Percentiles rank a stretch among this genome's conserved stretches.
Conservation (phyloP, 2,797 vertebrate species). For the Urosaurus nigricauda region DNA sequence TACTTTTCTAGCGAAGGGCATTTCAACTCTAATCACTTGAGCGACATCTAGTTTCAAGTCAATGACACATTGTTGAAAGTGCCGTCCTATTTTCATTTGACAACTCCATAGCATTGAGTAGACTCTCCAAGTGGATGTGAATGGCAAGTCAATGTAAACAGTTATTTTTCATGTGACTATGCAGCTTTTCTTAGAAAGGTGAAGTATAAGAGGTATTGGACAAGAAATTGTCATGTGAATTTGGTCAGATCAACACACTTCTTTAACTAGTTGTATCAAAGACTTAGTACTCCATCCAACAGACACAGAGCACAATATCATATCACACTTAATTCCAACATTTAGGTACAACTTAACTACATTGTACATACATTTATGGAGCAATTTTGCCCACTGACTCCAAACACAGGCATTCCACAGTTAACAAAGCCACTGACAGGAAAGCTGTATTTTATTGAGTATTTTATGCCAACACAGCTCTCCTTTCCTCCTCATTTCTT, state of each 20-base stretch:
- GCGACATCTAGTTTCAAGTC: conserved; percentile 58
- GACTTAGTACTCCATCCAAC: not conserved
- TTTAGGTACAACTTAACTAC: not conserved
- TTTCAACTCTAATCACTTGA: conserved; percentile 3
- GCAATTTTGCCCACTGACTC: too few species aligned
- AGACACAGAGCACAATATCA: too few species aligned
- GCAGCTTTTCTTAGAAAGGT: not conserved
- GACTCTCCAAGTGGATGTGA: not conserved
- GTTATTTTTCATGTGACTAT: not conserved
- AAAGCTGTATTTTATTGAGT: too few species aligned
- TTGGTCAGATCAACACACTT: not conserved
- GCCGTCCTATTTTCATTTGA: not conserved
- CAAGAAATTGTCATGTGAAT: not conserved
- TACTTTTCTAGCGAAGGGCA: not conserved
- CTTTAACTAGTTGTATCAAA: not conserved
- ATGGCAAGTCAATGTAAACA: not conserved
- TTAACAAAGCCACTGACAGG: too few species aligned
- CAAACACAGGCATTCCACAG: too few species aligned
- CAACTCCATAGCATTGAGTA: not conserved
- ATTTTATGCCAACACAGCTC: too few species aligned
- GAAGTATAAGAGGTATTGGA: not conserved
- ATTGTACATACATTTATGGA: not conserved
- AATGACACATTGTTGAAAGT: not conserved
- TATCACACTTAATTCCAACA: not conserved
- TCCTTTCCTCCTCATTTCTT: too few species aligned